Base-by-base conservation (phyloP, 1,140 invertebrate species). In the Venturia canescens region DNA sequence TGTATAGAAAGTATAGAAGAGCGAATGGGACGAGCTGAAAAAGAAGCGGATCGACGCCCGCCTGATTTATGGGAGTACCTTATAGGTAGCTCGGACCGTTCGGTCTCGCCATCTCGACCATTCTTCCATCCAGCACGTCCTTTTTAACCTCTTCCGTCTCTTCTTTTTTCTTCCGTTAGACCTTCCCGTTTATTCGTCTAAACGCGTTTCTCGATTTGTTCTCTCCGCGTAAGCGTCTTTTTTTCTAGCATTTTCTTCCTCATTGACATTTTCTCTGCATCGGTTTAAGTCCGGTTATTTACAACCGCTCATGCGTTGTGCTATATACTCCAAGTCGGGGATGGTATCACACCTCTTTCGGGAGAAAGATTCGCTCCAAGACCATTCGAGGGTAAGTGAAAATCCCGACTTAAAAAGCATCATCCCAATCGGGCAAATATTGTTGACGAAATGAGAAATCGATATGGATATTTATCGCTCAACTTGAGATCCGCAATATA, bases 31-130 rank as follows among this genome's bases (percentile, higher is more conserved):
- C 44, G 23, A 53, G 13, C 23, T 53, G 48, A 53, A 74, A 74
- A 74, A 50, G 71, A 74, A 74, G 48, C 71, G 71, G 44, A 74
- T 74, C 44, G 71, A 74, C 71, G 71, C 48, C 26, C 44, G 71
- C 23, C 71, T 74, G 71, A 74, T 74, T 74, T 74, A 74, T 74
- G 71, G 71, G 26, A 50, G 9, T 53, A 29, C 23, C 44, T 63
- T 74, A 29, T 27, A 16, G 44, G 44, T 74, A 21, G 44, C 48
- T 18, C 16, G 31, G 29, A 71, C 38, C n/a, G 3, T 38, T 44
- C 23, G 21, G n/a, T 23, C 60, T 63, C 60, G 60, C 60, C 60
- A 53, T 53, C 60, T 63, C 60, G 60, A 63, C 60, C 60, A 63
- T 27, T 63, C 60, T 63, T 63, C 21, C 26, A 63, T 63, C 60